These are phyloP conservation scores for Craniophora ligustri DNA, from an alignment of 2,888 invertebrate genomes.

Conservation along the genomic window DNA sequence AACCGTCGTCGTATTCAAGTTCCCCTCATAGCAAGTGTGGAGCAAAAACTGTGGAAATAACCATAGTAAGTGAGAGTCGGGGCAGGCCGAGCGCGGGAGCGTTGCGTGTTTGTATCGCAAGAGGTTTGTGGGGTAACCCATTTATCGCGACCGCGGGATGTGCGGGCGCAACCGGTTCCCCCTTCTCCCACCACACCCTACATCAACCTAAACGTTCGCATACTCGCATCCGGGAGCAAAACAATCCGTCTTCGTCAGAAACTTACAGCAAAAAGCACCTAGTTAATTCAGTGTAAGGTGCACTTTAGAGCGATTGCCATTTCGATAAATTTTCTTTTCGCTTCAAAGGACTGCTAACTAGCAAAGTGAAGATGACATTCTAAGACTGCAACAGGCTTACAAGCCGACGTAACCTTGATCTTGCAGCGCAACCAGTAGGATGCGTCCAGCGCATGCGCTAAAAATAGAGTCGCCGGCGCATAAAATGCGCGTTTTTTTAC, in stretches of 20 bases:
- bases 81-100: conserved; percentile 42
- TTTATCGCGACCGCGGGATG: conserved; percentile 78
- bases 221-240: conserved; percentile 80
- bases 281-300: conserved; percentile 53
- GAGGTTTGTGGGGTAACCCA: conserved; percentile 88
- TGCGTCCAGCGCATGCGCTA: conserved; percentile 79
- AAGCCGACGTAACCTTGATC: conserved; percentile 83
- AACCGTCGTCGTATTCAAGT: conserved; percentile 27
- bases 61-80: conserved; percentile 42
- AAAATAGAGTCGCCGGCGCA: conserved; percentile 80
- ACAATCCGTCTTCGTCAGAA: conserved; percentile 56
- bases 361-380: conserved; percentile 75
- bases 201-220: conserved; percentile 66
- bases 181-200: conserved; percentile 55
- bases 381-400: conserved; percentile 62
- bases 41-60: conserved; percentile 41
- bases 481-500: conserved; percentile 81
- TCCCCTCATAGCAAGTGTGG: conserved; percentile 22
- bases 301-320: conserved; percentile 47
- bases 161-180: conserved; percentile 75
- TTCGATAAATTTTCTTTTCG: conserved; percentile 62
- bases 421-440: conserved; percentile 84
- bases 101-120: conserved; percentile 78
- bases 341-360: conserved; percentile 64
- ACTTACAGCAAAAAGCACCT: conserved; percentile 50